These are phyloP conservation scores for Sphaeridia pumilis DNA, from an alignment of 2,888 invertebrate genomes.

Conservation along the genomic window DNA sequence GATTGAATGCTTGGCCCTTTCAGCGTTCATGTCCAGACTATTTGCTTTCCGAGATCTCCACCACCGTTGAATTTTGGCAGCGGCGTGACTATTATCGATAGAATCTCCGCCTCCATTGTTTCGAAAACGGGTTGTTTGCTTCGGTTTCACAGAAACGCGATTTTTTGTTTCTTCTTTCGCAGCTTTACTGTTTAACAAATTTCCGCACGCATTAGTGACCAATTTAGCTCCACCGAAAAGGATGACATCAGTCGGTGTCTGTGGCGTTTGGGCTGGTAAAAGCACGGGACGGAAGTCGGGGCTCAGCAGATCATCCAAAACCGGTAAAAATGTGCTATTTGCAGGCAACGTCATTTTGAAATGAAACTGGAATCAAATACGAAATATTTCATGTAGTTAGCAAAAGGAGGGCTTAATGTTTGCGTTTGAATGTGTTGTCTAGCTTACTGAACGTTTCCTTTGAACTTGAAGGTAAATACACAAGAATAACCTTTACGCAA, in stretches of 20 bases:
- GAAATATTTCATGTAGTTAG: too few relatives aligned
- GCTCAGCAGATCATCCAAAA: slow-evolving; percentile 30
- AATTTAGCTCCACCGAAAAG: slow-evolving; percentile 13
- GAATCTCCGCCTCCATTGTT: not conserved
- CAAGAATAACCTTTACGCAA: too few relatives aligned
- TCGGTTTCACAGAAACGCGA: not conserved
- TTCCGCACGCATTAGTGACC: slow-evolving; percentile 14
- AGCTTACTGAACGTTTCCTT: too few relatives aligned
- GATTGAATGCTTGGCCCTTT: slow-evolving; percentile 29
- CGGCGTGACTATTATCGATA: not conserved
- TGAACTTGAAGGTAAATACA: too few relatives aligned
- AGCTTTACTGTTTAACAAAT: slow-evolving; percentile 2
- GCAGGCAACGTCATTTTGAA: slow-evolving; percentile 23
- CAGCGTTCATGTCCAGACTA: slow-evolving; percentile 19
- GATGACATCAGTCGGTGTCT: slow-evolving; percentile 21
- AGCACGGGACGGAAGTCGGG: slow-evolving; percentile 33
- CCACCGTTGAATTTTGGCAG: slow-evolving; percentile 29
- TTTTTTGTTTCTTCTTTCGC: not conserved
- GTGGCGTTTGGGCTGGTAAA: slow-evolving; percentile 30
- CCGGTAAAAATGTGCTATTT: slow-evolving; percentile 32
- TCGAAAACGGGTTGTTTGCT: not conserved
- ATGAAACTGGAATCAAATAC: too few relatives aligned
- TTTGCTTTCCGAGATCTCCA: slow-evolving; percentile 24
- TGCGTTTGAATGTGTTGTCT: too few relatives aligned
- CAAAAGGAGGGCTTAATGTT: too few relatives aligned